These are phyloP conservation scores for Myotis lucifugus DNA, from an alignment of 2,113 vertebrate genomes.

Conservation along the genomic window DNA sequence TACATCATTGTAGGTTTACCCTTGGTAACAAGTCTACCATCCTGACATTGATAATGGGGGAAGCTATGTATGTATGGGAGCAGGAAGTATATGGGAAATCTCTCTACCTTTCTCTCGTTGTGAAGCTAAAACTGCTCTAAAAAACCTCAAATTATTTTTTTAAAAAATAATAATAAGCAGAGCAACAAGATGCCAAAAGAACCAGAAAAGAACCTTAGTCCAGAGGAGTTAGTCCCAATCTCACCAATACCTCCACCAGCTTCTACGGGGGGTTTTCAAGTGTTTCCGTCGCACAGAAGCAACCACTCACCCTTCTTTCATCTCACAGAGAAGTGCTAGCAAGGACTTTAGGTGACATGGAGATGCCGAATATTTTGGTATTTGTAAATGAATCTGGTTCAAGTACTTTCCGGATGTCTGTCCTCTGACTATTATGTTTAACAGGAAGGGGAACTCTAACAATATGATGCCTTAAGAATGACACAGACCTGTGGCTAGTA, in stretches of 20 bases:
- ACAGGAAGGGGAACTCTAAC: slow-evolving; percentile 55
- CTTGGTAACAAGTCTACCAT: background rate
- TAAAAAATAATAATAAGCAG: background rate
- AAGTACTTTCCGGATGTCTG: slow-evolving; percentile 36
- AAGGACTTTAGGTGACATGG: background rate
- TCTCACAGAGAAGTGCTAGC: slow-evolving; percentile 5
- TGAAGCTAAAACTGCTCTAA: background rate
- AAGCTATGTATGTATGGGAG: background rate
- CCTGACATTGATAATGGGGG: background rate
- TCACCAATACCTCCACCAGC: background rate
- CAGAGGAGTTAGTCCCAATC: background rate
- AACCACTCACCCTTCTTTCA: background rate
- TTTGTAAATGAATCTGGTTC: background rate
- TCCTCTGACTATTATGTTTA: background rate
- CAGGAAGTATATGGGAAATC: background rate
- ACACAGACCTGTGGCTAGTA: background rate
- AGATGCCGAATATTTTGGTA: background rate
- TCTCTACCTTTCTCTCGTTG: background rate
- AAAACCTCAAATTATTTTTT: background rate
- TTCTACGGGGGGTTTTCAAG: background rate
- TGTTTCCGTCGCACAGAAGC: slow-evolving; percentile 21
- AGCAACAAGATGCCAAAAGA: background rate
- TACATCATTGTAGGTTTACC: background rate
- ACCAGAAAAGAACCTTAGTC: slow-evolving; percentile 41
- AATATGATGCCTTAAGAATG: slow-evolving; percentile 25